These are phyloP conservation scores for Simalia tracyae DNA, from an alignment of 2,797 vertebrate genomes.

Conservation along the genomic window DNA sequence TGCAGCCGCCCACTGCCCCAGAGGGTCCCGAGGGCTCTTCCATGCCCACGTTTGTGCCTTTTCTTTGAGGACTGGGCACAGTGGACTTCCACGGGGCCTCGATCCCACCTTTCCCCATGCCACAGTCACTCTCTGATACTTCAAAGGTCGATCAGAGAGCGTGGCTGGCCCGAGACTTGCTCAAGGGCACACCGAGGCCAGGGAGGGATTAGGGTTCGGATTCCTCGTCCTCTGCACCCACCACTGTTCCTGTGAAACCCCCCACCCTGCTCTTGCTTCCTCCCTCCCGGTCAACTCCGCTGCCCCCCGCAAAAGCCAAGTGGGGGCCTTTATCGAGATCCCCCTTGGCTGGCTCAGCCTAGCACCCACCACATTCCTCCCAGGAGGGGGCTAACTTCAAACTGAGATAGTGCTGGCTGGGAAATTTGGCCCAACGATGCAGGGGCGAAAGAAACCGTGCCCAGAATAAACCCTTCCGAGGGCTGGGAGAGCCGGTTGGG, in stretches of 20 bases:
- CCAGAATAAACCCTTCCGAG: too few species aligned
- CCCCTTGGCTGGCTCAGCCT: background rate
- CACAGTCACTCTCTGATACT: background rate
- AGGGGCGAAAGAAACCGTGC: background rate
- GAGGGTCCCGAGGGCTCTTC: background rate
- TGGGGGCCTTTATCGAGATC: background rate
- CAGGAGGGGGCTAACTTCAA: background rate
- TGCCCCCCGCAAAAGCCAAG: background rate
- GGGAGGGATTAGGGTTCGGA: accelerated
- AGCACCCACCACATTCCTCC: constrained; percentile 5
- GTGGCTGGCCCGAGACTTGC: background rate
- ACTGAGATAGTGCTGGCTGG: background rate
- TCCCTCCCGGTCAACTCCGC: background rate
- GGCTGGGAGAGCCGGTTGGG: constrained; percentile 29
- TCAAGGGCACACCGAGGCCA: background rate
- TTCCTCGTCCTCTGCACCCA: background rate
- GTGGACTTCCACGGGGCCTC: background rate
- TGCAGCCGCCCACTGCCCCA: background rate
- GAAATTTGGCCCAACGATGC: background rate
- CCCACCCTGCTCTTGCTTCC: background rate
- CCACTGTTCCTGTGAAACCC: background rate
- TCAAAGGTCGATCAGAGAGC: background rate
- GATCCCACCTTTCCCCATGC: background rate
- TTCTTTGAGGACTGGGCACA: too few species aligned
- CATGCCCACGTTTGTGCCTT: background rate